phyloP scores from a whole-genome alignment of 2,113 vertebrate genomes.

The Melanerpes formicivorus region DNA sequence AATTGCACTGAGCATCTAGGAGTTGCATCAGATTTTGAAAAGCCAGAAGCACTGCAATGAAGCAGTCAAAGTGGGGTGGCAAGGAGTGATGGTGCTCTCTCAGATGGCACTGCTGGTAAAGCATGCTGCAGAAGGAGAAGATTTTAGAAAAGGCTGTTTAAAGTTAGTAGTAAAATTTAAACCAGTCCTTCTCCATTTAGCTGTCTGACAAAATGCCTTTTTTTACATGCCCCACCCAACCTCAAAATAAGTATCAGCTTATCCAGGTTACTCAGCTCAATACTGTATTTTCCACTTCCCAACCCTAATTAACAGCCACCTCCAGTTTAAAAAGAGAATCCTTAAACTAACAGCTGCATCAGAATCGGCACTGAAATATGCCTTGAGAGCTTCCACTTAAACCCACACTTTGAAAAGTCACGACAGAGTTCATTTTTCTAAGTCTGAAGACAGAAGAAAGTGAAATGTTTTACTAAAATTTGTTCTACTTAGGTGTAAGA shows the following conservation, averaged over 20 bases:
- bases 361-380: conserved; percentile 14
- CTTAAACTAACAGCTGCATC: conserved; percentile 34
- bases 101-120: background rate
- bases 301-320: conserved; percentile 29
- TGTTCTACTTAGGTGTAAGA: background rate
- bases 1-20: background rate
- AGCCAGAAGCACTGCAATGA: background rate
- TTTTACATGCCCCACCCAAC: background rate
- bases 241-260: conserved; percentile 8
- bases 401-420: conserved; percentile 28
- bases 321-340: conserved; percentile 18
- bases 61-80: background rate
- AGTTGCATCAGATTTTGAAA: background rate
- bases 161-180: background rate
- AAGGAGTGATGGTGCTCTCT: background rate
- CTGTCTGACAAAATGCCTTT: background rate
- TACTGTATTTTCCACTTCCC: background rate
- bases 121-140: background rate
- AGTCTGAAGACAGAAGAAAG: conserved; percentile 10
- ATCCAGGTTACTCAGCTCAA: background rate
- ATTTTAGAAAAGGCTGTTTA: background rate
- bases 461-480: conserved; percentile 13
- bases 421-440: background rate
- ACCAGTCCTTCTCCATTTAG: background rate
- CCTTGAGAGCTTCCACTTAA: conserved; percentile 19